Evolutionary conservation across 2,113 vertebrate species (phyloP), one percentile per base, ranked within the genome.

Genomic region (Baryphthengus martii): DNA sequence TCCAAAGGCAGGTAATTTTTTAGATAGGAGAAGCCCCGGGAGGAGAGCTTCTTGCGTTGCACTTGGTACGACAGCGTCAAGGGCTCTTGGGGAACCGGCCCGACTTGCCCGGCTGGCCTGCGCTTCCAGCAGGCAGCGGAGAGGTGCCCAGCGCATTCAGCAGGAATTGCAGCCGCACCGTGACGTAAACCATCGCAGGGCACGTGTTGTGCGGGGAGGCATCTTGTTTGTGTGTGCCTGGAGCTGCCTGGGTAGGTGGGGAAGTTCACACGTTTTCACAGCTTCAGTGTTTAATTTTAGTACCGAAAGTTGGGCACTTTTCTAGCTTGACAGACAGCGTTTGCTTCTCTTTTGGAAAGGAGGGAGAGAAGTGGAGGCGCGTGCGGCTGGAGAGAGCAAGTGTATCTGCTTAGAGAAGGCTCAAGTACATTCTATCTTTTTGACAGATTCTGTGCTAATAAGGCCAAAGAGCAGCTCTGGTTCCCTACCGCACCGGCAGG

Each of bases 121-220:
- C 29, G 70, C 75, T 70, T 63, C 62, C n/a, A n/a, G 56, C 52
- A 67, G 61, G 61, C 86, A 74, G 79, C 45, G 80, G 9, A 65
- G 61, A 75, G 85, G 44, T 65, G 85, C 56, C 20, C 52, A 79
- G 29, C 86, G 53, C 86, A 61, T 29, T 59, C 93, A 83, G 94
- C 95, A 93, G 55, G 77, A 78, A n/a, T n/a, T 56, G 81, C 89
- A 89, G 79, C 73, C 82, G 86, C 76, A 42, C 71, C 50, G 7
- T 96, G 85, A 85, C 23, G n/a, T 93, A 89, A 95, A 82, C 55
- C 79, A n/a, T 42, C 53, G 29, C 53, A 66, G 87, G 89, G 95
- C 53, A 92, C 95, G 82, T 33, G n/a, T 8, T 89, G 94, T 96
- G 89, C 95, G 90, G 83, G 45, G 84, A 93, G 75, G 73, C 93